Base-by-base conservation (phyloP, 30 jellyfish, hydroid and myxozoan species). In the Aurelia aurita complex sp. Pacific region DNA sequence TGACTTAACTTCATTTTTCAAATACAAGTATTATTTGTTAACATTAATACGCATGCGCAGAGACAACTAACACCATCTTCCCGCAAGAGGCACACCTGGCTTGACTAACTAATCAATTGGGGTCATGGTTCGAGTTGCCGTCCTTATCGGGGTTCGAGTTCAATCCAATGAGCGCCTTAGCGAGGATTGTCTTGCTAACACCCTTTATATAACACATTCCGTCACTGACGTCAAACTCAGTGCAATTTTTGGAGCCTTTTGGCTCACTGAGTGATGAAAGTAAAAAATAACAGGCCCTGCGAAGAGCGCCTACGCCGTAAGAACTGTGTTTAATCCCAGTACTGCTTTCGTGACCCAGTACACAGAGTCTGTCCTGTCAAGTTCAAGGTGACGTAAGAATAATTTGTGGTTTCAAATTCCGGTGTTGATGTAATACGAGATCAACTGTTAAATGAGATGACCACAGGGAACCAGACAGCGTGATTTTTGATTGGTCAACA, bases 131-230 rank as follows among this genome's bases (percentile, higher is more conserved):
- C 1, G 53, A 23, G 13, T 50, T 73, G 72, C 77, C 96, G 96
- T 86, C 90, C 96, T 86, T 86, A 86, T 86, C 96, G 96, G 86
- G 96, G 96, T 86, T 68, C 38, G 96, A 86, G 96, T 75, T 69
- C 96, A 67, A 86, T 68, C 82, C 96, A 77, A 86, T 69, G 96
- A 86, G 90, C 96, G 96, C 55, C 78, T 38, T 86, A 86, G 96
- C 82, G 96, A 86, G 96, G 89, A 65, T 88, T 86, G 96, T 80
- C 89, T 74, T 86, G 96, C 96, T 70, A 77, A 86, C 96, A 86
- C 96, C 96, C 96, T 73, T 17, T 76, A 80, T 83, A 61, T 73
- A 70, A 83, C 92, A 61, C 64, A 10, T 36, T 62, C 72, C 76
- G 92, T 83, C 92, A 76, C 76, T 59, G 83, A 74, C 77, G 46